A percentile compares a stretch with the other conserved stretches of the same genome.
Evolutionary conservation across 2,113 vertebrate genomes (phyloP).

Genomic region (Sciurus niger): DNA sequence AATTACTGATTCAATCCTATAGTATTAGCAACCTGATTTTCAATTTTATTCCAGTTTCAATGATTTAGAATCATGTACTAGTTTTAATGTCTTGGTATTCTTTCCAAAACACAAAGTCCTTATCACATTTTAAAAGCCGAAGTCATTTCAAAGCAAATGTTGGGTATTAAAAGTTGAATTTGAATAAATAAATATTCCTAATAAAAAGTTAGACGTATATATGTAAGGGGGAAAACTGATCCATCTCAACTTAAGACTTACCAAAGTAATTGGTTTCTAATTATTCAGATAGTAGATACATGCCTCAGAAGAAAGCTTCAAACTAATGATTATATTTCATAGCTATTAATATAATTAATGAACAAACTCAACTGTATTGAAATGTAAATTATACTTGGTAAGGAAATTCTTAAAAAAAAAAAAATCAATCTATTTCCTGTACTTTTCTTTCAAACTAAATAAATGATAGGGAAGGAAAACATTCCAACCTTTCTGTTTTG

Average conservation of each 20-base stretch:
- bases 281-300: not conserved
- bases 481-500: slow-evolving; percentile 88
- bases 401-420: slow-evolving; percentile 48
- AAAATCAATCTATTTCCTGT: slow-evolving; percentile 35
- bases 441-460: slow-evolving; percentile 67
- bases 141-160: slow-evolving; percentile 45
- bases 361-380: slow-evolving; percentile 44
- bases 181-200: slow-evolving; percentile 25
- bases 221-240: not conserved
- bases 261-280: slow-evolving; percentile 39
- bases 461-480: slow-evolving; percentile 70
- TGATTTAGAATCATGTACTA: not conserved
- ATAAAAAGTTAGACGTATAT: slow-evolving; percentile 32
- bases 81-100: slow-evolving; percentile 19
- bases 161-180: slow-evolving; percentile 19
- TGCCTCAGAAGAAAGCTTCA: not conserved
- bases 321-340: slow-evolving; percentile 31
- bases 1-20: not conserved
- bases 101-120: slow-evolving; percentile 37
- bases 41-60: not conserved
- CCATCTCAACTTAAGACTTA: slow-evolving; percentile 39
- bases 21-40: not conserved
- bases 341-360: slow-evolving; percentile 49
- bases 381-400: not conserved
- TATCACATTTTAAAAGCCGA: slow-evolving; percentile 15